Percentiles rank a stretch among this genome's conserved stretches.
These are phyloP conservation scores for Glaucidium brasilianum DNA, from an alignment of 2,113 vertebrate species.

Conservation along the genomic window DNA sequence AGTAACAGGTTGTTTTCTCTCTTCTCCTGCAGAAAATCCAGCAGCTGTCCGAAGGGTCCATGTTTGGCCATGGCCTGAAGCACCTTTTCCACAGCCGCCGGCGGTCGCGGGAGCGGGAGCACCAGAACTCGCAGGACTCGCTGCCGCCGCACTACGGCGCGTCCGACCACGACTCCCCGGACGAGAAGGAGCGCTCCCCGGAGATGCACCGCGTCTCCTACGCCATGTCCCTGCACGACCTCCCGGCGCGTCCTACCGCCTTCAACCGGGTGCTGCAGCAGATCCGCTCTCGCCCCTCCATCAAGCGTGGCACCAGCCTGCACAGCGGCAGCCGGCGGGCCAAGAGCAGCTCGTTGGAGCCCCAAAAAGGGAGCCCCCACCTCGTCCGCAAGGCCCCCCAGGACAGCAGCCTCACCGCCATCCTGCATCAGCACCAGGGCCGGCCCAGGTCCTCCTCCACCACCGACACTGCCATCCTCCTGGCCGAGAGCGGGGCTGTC, in stretches of 20 bases:
- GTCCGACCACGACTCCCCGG: conserved; percentile 81
- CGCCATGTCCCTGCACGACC: conserved; percentile 82
- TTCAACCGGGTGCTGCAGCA: conserved; percentile 86
- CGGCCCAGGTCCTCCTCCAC: conserved; percentile 83
- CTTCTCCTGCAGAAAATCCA: conserved; percentile 77
- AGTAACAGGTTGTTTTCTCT: neutral
- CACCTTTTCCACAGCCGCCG: conserved; percentile 86
- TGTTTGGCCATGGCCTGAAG: conserved; percentile 87
- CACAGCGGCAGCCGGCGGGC: conserved; percentile 73
- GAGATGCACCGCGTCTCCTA: conserved; percentile 88
- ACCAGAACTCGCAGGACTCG: conserved; percentile 69
- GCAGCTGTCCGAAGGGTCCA: conserved; percentile 84
- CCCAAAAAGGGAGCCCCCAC: conserved; percentile 79
- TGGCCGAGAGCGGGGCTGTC: conserved; percentile 62
- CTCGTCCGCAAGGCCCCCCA: conserved; percentile 74
- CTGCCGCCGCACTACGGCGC: conserved; percentile 44
- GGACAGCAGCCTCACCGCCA: conserved; percentile 79
- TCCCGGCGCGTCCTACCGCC: conserved; percentile 81
- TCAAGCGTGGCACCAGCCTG: conserved; percentile 81
- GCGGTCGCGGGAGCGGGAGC: conserved; percentile 79
- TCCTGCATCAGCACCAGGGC: conserved; percentile 83
- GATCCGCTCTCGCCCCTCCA: conserved; percentile 83
- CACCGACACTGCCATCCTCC: conserved; percentile 78
- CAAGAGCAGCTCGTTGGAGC: conserved; percentile 76
- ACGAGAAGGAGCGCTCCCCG: conserved; percentile 83